Evolutionary conservation across 2,113 vertebrate genomes (phyloP).

Genomic region (Mormyrus iriodes): DNA sequence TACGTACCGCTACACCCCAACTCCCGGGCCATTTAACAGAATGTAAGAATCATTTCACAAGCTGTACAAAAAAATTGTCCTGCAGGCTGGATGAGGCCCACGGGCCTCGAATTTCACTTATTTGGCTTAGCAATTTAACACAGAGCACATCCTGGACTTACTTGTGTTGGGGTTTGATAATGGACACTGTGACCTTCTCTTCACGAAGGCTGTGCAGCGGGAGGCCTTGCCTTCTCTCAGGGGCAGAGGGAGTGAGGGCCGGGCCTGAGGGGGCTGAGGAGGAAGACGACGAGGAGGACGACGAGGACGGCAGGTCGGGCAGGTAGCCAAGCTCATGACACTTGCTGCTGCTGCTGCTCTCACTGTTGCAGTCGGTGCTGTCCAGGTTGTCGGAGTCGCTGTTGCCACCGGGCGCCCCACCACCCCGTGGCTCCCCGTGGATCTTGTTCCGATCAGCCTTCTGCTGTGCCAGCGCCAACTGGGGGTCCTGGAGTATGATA

Average conservation of each 20-base stretch:
- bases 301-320: constrained; percentile 44
- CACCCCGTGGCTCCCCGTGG: constrained; percentile 89
- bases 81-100: neutral
- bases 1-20: neutral
- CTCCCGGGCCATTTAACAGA: neutral
- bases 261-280: constrained; percentile 62
- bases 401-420: constrained; percentile 77
- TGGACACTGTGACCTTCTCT: constrained; percentile 75
- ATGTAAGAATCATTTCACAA: neutral
- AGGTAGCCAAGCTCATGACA: constrained; percentile 89
- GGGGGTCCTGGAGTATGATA: constrained; percentile 88
- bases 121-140: neutral
- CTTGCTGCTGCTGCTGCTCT: constrained; percentile 89
- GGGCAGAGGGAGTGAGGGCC: constrained; percentile 63
- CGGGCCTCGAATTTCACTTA: neutral
- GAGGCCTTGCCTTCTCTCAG: constrained; percentile 70
- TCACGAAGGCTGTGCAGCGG: constrained; percentile 70
- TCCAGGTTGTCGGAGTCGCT: constrained; percentile 94
- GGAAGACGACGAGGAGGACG: constrained; percentile 67
- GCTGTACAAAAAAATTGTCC: neutral
- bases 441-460: constrained; percentile 97
- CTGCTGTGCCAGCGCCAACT: constrained; percentile 90
- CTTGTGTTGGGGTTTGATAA: constrained; percentile 77
- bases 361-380: constrained; percentile 91
- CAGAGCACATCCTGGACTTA: constrained; percentile 36